Base-by-base conservation (phyloP, 2,797 vertebrate genomes). In the Clamator glandarius region DNA sequence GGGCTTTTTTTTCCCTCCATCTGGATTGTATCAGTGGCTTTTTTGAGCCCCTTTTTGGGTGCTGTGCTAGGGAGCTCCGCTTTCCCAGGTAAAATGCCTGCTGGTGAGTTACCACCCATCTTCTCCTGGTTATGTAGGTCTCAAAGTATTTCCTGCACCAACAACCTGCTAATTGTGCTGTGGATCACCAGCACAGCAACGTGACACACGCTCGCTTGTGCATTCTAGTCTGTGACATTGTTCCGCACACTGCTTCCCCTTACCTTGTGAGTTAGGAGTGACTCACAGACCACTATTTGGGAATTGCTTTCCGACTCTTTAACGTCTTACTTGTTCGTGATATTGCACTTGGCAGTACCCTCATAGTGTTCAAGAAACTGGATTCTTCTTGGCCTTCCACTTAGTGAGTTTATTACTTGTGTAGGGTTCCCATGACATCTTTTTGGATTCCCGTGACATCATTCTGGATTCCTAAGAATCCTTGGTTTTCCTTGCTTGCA, bases 121-220 rank as follows among this genome's bases (percentile, higher is more conserved):
- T 81, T 79, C 63, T 59, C 42, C 55, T 10, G 9, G 66, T 63
- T 41, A 6, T 14, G 29, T 48, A 31, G 48, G 28, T 77, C 58
- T 82, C 52, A 26, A 62, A 82, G 66, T 13, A 13, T 26, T 86
- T 79, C 48, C 36, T 69, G 41, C 28, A 11, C 29, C 73, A 81
- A 33, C 55, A 59, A 2, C 35, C 36, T 31, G 72, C 8, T 67
- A 4, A n/a, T 21, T 83, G 59, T 1, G 2, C n/a, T 0, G 1
- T 51, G 59, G 58, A 20, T 90, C 66, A 46, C 3, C n/a, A 17
- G 51, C 59, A 20, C 33, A 25, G 44, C 20, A 11, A 3, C 2
- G 5, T 29, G 44, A 62, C 26, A 31, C 28, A 1, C 8, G 1
- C 35, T 4, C 2, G 0, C 42, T 12, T 1, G 0, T 33, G 62